Evolutionary conservation across 2,113 vertebrate genomes (phyloP), one percentile per base, ranked within the genome.

Genomic region (Lipotes vexillifer): DNA sequence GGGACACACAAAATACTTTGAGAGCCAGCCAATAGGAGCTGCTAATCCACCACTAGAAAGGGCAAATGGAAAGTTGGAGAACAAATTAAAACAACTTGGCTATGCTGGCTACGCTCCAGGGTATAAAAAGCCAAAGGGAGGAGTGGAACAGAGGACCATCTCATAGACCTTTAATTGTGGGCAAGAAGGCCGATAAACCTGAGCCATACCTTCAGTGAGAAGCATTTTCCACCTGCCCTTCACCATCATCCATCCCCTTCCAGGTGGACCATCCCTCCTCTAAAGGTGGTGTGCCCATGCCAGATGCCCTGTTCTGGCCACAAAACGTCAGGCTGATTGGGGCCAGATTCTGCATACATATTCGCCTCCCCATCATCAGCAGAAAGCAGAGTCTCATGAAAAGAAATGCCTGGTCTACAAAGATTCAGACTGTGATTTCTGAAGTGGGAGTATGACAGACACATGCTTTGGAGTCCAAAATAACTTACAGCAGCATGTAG

Each of bases 381-480:
- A 88, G 85, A 89, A 95, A 98, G 94, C 82, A 69, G 93, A 96
- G 97, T 5, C 93, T 83, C 80, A 84, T n/a, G 57, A 98, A 97
- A 95, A 97, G 89, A 96, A 96, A 97, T 49, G 71, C 92, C 85
- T 78, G 52, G 20, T 31, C 78, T 91, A 82, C 38, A 52, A 71
- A 97, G 89, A 90, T 68, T 52, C 87, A 78, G 84, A 46, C 81
- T 69, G 84, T 95, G 94, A 97, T 80, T 96, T 96, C 46, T 61
- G 8, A 92, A 92, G 57, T 14, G 31, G 69, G 17, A 74, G 38
- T 59, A 6, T n/a, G 49, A 90, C 5, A 90, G 38, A 69, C 36
- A 41, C 29, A 14, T 9, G 31, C 11, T 71, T 36, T 31, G 33
- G 27, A 31, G n/a, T 46, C 27, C 87, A 66, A 44, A 74, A 29